Percentiles rank a stretch among this genome's conserved stretches.
phyloP scores from a whole-genome alignment of 2,888 invertebrate species.

The Acanthoscelides obtectus region DNA sequence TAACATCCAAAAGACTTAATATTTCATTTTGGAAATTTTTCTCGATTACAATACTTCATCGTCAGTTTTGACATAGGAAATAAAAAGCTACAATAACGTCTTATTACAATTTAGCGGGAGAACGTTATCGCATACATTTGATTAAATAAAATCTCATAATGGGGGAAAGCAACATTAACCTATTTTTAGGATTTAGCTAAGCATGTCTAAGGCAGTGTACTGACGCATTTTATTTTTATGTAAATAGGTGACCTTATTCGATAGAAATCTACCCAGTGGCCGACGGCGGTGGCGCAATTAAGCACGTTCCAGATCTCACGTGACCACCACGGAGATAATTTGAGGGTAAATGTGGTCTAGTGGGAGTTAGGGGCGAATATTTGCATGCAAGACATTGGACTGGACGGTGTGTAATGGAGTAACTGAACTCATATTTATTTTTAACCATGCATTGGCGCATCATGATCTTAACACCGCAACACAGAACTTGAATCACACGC shows the following conservation, averaged over 20 bases:
- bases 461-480: too few relatives aligned
- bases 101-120: neutral
- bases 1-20: too few relatives aligned
- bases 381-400: neutral
- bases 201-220: neutral
- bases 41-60: too few relatives aligned
- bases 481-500: too few relatives aligned
- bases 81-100: too few relatives aligned
- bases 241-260: neutral
- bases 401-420: neutral
- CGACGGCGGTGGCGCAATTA: neutral
- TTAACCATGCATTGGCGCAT: too few relatives aligned
- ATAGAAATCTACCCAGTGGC: neutral
- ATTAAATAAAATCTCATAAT: neutral
- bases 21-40: too few relatives aligned
- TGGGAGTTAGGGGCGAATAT: neutral
- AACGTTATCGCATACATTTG: neutral
- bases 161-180: neutral
- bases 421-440: too few relatives aligned
- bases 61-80: too few relatives aligned
- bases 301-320: neutral
- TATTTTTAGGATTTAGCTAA: neutral
- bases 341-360: neutral
- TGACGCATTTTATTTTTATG: neutral
- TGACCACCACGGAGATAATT: neutral